Percentiles rank a stretch among this genome's conserved stretches.
Evolutionary conservation across 2,888 invertebrate genomes (phyloP).

Genomic region (Piscicola geometra): DNA sequence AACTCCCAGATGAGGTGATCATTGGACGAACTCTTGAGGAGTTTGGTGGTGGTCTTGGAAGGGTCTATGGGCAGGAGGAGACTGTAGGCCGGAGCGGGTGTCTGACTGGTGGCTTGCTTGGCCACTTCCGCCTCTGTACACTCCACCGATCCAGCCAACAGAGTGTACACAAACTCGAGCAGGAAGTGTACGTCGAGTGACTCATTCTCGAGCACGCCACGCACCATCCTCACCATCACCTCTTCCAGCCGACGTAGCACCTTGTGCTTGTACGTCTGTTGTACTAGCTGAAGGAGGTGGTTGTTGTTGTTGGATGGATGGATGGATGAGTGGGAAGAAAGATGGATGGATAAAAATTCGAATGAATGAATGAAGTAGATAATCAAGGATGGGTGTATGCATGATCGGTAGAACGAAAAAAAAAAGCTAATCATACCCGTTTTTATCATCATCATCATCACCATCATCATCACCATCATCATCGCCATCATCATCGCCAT

Average conservation of each 20-base stretch:
- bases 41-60: background rate
- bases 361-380: too few relatives aligned
- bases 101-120: too few relatives aligned
- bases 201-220: conserved; percentile 76
- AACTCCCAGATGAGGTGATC: background rate
- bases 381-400: too few relatives aligned
- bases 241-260: conserved; percentile 73
- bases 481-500: background rate
- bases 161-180: conserved; percentile 74
- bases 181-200: conserved; percentile 70
- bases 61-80: background rate
- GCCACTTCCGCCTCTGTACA: too few relatives aligned
- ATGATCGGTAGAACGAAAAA: too few relatives aligned
- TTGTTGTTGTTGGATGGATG: background rate
- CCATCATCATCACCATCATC: background rate
- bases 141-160: conserved; percentile 76
- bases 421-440: background rate
- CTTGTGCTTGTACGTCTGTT: conserved; percentile 73
- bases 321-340: too few relatives aligned
- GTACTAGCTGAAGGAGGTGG: conserved; percentile 58
- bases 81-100: background rate
- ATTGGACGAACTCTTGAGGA: background rate
- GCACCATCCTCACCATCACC: conserved; percentile 71
- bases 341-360: too few relatives aligned
- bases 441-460: background rate